Evolutionary conservation across 1,140 invertebrate genomes (phyloP).

Genomic region (Cheumatopsyche charites): DNA sequence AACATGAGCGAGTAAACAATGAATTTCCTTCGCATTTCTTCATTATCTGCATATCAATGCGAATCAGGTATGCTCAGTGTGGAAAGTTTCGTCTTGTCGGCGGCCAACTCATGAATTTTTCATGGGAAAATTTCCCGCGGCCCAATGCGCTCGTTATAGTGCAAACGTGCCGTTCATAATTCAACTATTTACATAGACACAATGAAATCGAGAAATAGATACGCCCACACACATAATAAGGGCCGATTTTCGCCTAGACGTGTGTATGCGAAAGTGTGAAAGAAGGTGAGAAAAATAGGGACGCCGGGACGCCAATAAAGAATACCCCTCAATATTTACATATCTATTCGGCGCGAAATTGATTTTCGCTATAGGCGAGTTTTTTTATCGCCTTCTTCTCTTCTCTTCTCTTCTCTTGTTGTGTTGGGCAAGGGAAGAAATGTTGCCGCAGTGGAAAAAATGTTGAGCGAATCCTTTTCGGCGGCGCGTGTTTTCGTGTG

Average conservation of each 20-base stretch:
- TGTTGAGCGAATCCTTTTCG: too few relatives aligned
- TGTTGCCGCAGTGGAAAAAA: background rate
- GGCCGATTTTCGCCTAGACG: background rate
- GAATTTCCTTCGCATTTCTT: conserved; percentile 5
- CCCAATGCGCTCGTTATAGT: conserved; percentile 24
- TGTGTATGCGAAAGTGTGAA: conserved; percentile 17
- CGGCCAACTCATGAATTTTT: conserved; percentile 31
- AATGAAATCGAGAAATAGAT: conserved; percentile 25
- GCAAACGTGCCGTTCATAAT: conserved; percentile 31
- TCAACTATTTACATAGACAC: conserved; percentile 34
- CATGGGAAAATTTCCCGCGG: conserved; percentile 19
- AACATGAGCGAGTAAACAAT: conserved; percentile 6
- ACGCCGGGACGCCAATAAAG: conserved; percentile 28
- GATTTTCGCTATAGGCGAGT: conserved; percentile 15
- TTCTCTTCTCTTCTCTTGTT: background rate
- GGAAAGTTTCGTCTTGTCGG: conserved; percentile 7
- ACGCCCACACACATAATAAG: conserved; percentile 5
- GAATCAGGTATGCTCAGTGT: conserved; percentile 25
- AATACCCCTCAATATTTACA: conserved; percentile 34
- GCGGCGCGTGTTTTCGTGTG: too few relatives aligned
- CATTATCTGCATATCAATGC: conserved; percentile 24
- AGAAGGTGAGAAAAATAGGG: background rate
- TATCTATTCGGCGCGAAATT: conserved; percentile 32
- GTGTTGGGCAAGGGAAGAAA: background rate
- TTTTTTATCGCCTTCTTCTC: background rate